A percentile compares a stretch with the other conserved stretches of the same genome.
phyloP scores from a whole-genome alignment of 2,888 invertebrate species.

The Neoascia interrupta region DNA sequence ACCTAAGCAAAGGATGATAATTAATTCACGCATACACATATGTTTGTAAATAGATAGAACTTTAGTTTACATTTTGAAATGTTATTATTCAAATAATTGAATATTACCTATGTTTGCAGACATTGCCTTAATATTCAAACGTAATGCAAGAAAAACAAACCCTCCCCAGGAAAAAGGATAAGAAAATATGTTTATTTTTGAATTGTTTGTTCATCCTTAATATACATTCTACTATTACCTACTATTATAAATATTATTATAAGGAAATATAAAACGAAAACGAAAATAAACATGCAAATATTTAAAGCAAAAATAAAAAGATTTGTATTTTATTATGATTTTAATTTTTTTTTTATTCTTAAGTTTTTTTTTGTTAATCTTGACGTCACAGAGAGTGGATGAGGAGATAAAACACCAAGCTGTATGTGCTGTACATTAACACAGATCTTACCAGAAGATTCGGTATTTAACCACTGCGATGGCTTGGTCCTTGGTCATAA shows the following conservation, averaged over 20 bases:
- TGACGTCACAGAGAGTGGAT: no score
- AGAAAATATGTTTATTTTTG: slow-evolving; percentile 33
- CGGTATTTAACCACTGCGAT: no score
- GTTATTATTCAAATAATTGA: not conserved
- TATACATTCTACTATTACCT: slow-evolving; percentile 43
- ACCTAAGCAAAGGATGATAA: not conserved
- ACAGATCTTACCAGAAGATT: no score
- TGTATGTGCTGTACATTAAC: no score
- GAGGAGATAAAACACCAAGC: no score
- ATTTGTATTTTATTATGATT: not conserved
- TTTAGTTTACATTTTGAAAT: slow-evolving; percentile 52
- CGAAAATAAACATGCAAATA: slow-evolving; percentile 45
- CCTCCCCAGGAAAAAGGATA: not conserved
- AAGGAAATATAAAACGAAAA: slow-evolving; percentile 28
- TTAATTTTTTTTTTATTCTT: not conserved
- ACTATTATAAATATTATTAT: slow-evolving; percentile 44
- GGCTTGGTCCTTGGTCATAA: no score
- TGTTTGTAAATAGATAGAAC: slow-evolving; percentile 65
- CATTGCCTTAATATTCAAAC: no score
- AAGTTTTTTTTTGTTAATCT: not conserved
- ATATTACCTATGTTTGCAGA: slow-evolving; percentile 19
- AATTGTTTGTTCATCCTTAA: slow-evolving; percentile 48
- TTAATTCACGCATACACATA: not conserved
- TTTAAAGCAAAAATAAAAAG: slow-evolving; percentile 12
- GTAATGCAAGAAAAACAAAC: no score